Conservation (phyloP, 2,888 invertebrate genomes). For the Troilus luridus region DNA sequence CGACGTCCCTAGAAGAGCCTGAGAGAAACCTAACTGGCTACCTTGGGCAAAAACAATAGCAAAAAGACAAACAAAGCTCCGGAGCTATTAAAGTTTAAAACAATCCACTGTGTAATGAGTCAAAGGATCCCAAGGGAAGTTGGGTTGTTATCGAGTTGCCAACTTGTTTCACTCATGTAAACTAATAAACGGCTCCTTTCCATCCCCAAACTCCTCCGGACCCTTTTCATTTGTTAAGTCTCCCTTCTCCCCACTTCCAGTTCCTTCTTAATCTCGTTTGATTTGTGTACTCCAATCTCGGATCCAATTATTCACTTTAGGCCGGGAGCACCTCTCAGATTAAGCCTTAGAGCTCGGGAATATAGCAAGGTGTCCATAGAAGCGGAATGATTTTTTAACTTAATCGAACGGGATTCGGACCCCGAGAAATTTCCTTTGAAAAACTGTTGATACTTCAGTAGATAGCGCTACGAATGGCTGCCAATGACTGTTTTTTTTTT, state of each 20-base stretch:
- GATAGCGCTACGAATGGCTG: too few relatives aligned
- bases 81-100: conserved; percentile 5
- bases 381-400: too few relatives aligned
- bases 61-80: neutral
- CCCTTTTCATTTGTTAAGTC: conserved; percentile 9
- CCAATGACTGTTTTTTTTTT: too few relatives aligned
- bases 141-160: neutral
- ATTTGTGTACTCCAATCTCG: too few relatives aligned
- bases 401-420: too few relatives aligned
- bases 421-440: too few relatives aligned
- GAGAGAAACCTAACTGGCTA: neutral
- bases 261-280: too few relatives aligned
- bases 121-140: neutral
- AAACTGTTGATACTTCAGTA: too few relatives aligned
- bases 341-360: too few relatives aligned
- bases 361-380: too few relatives aligned
- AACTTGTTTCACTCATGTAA: neutral
- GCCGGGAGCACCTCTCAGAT: too few relatives aligned
- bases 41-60: conserved; percentile 19
- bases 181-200: conserved; percentile 4
- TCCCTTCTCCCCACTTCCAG: neutral
- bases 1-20: neutral
- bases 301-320: too few relatives aligned
- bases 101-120: neutral
- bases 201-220: neutral